Evolutionary conservation across 2,113 vertebrate species (phyloP), one percentile per base, ranked within the genome.

Genomic region (Scophthalmus maximus): DNA sequence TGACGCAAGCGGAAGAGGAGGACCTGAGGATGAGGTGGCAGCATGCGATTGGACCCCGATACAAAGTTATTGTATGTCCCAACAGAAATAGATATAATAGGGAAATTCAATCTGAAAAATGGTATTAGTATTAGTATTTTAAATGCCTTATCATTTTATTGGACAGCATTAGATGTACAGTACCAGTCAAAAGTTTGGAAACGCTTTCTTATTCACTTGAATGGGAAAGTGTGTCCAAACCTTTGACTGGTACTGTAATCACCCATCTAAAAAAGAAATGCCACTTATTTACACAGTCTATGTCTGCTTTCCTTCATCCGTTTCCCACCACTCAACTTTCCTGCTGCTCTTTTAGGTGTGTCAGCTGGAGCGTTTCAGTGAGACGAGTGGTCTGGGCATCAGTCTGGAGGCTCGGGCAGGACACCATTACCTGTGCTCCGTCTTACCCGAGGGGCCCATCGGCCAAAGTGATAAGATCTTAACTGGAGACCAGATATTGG

Each of bases 381-480:
- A 97, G 89, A 96, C 92, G 59, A 96, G 96, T 36, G 95, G 97
- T 2, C 82, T 97, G 50, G 96, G 97, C 5, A 94, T 98, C 88
- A 98, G 96, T 85, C 91, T 98, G 78, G 96, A 98, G 88, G 95
- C 95, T 71, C 91, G 95, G 10, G 94, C 94, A 22, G 96, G 96
- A 29, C 96, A 96, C 91, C 96, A 98, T 90, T 96, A 96, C 80
- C 94, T 97, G 77, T 95, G 95, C 67, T 98, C 97, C 34, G 68
- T 98, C 42, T 93, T 98, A 74, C 96, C 96, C 0, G 97, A 98
- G 85, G 97, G 96, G 1, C 96, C 96, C 0, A 89, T 98, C 25
- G 96, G 96, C 49, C 95, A 94, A 84, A 94, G 94, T 0, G 90
- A 95, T 67, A 95, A 92, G 70, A 90, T 97, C n/a, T 93, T 92